These are phyloP conservation scores for Erythrolamprus reginae DNA, from an alignment of 2,113 vertebrate genomes.

Conservation along the genomic window DNA sequence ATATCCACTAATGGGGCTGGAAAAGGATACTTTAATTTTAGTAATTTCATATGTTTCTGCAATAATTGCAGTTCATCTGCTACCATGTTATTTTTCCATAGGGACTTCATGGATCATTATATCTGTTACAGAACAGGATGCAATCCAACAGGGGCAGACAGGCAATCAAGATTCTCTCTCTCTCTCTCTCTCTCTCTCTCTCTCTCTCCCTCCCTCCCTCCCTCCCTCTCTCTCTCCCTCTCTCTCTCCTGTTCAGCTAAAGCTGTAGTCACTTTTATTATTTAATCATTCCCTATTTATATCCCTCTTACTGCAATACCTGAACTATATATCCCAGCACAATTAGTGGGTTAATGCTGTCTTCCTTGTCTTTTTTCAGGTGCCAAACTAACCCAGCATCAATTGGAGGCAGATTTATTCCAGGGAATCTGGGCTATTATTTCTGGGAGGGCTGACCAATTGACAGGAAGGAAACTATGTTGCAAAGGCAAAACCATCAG, in stretches of 20 bases:
- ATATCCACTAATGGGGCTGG: background rate
- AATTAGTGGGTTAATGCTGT: constrained; percentile 63
- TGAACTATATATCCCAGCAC: constrained; percentile 46
- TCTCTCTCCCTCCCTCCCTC: background rate
- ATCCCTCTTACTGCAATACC: constrained; percentile 41
- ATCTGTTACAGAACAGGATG: background rate
- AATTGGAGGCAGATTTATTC: constrained; percentile 68
- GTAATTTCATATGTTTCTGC: background rate
- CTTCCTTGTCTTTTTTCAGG: constrained; percentile 56
- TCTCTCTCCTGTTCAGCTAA: background rate
- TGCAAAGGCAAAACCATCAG: constrained; percentile 21
- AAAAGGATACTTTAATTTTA: background rate
- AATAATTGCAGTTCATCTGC: background rate
- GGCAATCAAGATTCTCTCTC: background rate
- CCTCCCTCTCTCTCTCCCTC: background rate
- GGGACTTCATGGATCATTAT: background rate
- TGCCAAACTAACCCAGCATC: constrained; percentile 70
- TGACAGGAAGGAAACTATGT: constrained; percentile 52
- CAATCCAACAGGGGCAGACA: background rate
- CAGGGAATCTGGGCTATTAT: constrained; percentile 65
- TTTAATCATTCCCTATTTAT: background rate
- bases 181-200: background rate
- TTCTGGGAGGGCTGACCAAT: constrained; percentile 60
- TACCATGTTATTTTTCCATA: background rate
- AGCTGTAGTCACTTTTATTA: constrained; percentile 17